Conservation (phyloP, 2,888 invertebrate species). For the Meloe dianella region DNA sequence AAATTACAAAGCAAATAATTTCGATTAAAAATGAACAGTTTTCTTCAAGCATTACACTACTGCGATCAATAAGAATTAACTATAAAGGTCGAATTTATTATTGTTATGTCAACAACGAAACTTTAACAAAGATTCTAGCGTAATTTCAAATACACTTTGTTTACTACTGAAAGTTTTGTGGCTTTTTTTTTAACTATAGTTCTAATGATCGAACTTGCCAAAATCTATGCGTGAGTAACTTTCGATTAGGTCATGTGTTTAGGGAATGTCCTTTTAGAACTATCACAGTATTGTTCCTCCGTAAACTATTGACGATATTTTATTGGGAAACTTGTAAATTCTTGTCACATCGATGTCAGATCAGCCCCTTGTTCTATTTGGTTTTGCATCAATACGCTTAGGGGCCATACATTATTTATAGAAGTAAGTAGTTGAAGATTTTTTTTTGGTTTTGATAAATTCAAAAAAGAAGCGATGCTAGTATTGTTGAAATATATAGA, state of each 20-base stretch:
- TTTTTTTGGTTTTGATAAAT: neutral
- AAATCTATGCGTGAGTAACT: neutral
- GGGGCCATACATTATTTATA: constrained; percentile 28
- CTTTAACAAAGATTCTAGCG: no score
- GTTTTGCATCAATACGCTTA: constrained; percentile 13
- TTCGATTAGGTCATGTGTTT: no score
- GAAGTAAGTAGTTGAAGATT: neutral
- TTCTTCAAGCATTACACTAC: no score
- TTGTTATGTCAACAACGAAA: no score
- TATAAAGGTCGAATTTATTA: no score
- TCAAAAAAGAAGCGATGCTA: neutral
- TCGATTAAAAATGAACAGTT: no score
- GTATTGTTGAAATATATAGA: neutral
- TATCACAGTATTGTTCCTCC: no score
- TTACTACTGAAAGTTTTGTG: neutral
- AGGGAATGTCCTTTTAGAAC: no score
- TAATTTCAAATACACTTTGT: no score
- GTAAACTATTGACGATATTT: constrained; percentile 22
- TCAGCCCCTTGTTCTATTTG: constrained; percentile 19
- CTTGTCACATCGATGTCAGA: constrained; percentile 32
- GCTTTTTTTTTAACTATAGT: neutral
- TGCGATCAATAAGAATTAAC: no score
- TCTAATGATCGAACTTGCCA: neutral
- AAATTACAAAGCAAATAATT: no score
- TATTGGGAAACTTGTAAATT: constrained; percentile 31